Percentiles rank a stretch among this genome's conserved stretches.
phyloP scores from a whole-genome alignment of 2,113 vertebrate species.

The Piprites chloris region DNA sequence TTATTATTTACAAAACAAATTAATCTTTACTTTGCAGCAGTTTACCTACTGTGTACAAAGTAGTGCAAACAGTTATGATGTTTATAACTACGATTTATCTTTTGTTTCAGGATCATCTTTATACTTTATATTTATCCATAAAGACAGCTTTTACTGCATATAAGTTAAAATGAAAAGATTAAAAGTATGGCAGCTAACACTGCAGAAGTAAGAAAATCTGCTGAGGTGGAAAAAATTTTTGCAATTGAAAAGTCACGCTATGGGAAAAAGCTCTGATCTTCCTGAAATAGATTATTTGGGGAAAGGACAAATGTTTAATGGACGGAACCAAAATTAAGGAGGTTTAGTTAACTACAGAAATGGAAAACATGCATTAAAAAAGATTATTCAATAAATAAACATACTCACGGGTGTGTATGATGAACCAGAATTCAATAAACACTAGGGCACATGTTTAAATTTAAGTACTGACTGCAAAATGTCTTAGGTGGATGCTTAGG shows the following conservation, averaged over 20 bases:
- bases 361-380: neutral
- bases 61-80: neutral
- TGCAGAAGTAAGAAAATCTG: neutral
- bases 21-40: neutral
- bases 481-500: neutral
- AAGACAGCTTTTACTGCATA: neutral
- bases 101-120: neutral
- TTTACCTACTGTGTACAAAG: neutral
- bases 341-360: neutral
- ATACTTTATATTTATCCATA: neutral
- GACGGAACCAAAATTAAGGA: neutral
- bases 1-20: neutral
- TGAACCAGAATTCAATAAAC: neutral
- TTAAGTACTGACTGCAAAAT: neutral
- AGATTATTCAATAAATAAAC: neutral
- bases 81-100: neutral
- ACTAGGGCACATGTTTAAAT: neutral
- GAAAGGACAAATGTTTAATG: neutral
- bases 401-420: neutral
- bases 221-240: neutral
- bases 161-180: neutral
- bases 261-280: neutral
- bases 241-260: neutral
- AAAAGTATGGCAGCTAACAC: neutral
- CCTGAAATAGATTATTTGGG: neutral